Evolutionary conservation across 1,140 invertebrate genomes (phyloP).

Genomic region (Chelonus insularis): DNA sequence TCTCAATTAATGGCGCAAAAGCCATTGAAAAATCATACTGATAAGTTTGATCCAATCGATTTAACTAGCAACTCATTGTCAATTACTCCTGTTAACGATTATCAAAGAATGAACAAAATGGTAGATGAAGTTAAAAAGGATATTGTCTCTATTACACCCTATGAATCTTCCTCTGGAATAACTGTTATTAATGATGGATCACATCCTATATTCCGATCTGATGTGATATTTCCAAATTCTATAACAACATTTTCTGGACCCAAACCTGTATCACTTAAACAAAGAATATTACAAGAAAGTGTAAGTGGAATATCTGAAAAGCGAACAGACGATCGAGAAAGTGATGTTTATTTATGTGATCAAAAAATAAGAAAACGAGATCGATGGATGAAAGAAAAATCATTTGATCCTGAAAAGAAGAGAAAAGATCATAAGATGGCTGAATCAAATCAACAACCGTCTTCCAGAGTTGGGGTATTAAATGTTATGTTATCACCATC

Average conservation of each 20-base stretch:
- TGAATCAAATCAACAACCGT: constrained; percentile 29
- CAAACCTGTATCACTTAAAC: constrained; percentile 37
- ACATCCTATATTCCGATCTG: constrained; percentile 1
- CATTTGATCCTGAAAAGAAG: constrained; percentile 42
- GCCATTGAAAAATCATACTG: constrained; percentile 36
- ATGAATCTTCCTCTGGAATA: constrained; percentile 31
- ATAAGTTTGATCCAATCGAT: constrained; percentile 49
- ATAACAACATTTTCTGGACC: constrained; percentile 11
- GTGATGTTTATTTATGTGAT: constrained; percentile 29
- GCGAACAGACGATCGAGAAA: constrained; percentile 32
- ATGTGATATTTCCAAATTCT: too few species aligned
- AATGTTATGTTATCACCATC: constrained; percentile 30
- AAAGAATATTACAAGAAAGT: constrained; percentile 40
- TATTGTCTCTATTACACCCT: constrained; percentile 52
- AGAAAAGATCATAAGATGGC: constrained; percentile 41
- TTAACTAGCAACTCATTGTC: constrained; percentile 48
- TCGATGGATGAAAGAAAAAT: constrained; percentile 42
- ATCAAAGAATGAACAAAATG: constrained; percentile 40
- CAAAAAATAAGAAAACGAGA: constrained; percentile 47
- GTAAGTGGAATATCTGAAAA: constrained; percentile 13
- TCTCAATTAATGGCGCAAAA: constrained; percentile 46
- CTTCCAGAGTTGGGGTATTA: too few species aligned
- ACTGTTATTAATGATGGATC: constrained; percentile 6
- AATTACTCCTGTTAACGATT: constrained; percentile 54
- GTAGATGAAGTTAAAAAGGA: constrained; percentile 47